phyloP scores from a whole-genome alignment of 2,113 vertebrate genomes.

The Coryphaenoides rupestris region DNA sequence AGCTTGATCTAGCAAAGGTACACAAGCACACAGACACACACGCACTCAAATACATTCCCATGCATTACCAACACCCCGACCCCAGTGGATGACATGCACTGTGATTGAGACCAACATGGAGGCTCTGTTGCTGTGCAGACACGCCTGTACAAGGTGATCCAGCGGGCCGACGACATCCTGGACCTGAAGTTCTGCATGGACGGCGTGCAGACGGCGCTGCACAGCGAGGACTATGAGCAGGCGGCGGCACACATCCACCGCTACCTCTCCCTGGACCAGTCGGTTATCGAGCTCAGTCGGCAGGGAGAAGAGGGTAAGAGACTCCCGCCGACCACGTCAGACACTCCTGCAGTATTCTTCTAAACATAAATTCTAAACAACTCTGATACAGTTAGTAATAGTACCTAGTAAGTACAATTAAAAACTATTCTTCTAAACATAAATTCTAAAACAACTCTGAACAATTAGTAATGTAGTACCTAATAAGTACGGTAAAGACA shows the following conservation, averaged over 20 bases:
- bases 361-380: no score
- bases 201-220: slow-evolving; percentile 90
- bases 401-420: no score
- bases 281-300: slow-evolving; percentile 94
- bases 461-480: no score
- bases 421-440: no score
- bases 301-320: slow-evolving; percentile 91
- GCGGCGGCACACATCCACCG: slow-evolving; percentile 96
- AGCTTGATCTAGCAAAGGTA: slow-evolving; percentile 97
- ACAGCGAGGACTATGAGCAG: slow-evolving; percentile 92
- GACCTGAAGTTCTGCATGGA: slow-evolving; percentile 98
- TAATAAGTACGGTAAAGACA: no score
- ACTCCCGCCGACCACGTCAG: no score
- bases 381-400: no score
- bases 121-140: slow-evolving; percentile 70
- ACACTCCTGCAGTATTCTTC: no score
- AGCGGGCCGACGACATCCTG: slow-evolving; percentile 94
- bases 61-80: no score
- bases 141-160: slow-evolving; percentile 96
- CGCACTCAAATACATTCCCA: neutral
- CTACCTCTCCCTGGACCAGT: slow-evolving; percentile 94
- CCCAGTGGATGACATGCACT: no score
- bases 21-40: neutral
- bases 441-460: no score
- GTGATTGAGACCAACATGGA: no score